Conservation (phyloP, 2,888 invertebrate genomes). For the Torymus auratus region DNA sequence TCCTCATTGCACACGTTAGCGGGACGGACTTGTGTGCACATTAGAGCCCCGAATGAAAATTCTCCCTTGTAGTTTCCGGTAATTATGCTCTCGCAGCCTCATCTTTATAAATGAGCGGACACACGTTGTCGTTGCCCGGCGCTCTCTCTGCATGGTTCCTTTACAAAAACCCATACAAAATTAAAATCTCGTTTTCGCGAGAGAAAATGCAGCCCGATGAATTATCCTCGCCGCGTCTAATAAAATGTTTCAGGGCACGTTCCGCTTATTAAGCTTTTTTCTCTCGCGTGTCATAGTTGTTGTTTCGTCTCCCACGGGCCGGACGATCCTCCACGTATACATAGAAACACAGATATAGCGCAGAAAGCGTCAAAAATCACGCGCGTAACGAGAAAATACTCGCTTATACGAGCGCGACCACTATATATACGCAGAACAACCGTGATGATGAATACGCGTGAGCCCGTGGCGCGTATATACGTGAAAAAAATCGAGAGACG, state of each 20-base stretch:
- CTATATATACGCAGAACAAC: no score
- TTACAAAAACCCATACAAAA: conserved; percentile 27
- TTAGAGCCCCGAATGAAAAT: conserved; percentile 38
- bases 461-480: no score
- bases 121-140: neutral
- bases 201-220: no score
- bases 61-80: conserved; percentile 32
- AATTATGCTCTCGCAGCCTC: conserved; percentile 40
- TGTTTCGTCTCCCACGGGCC: neutral
- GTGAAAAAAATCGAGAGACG: no score
- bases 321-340: neutral
- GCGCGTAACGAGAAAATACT: no score
- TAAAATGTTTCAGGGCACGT: conserved; percentile 34
- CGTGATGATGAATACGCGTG: no score
- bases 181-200: conserved; percentile 51
- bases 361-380: no score
- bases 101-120: conserved; percentile 46
- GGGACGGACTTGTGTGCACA: no score
- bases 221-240: conserved; percentile 15
- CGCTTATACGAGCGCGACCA: no score
- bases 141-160: neutral
- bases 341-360: neutral
- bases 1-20: no score
- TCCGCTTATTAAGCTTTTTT: conserved; percentile 34
- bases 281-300: neutral